Conservation (phyloP, 2,113 vertebrate species). For the Urocolius indicus region DNA sequence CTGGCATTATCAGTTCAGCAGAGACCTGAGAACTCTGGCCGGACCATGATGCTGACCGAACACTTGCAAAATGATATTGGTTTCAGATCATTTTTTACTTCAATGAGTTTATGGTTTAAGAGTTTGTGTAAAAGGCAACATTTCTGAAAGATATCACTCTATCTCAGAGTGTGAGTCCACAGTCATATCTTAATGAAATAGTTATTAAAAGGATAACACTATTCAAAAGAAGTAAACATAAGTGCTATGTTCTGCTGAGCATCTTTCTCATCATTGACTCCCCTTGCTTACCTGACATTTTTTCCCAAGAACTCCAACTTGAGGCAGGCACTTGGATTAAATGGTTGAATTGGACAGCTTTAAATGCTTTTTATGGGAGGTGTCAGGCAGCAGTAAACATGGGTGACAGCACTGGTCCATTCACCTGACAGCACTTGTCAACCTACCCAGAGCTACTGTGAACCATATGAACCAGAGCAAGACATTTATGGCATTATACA, state of each 20-base stretch:
- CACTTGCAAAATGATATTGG: rapidly evolving
- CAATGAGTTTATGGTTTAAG: neutral
- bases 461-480: neutral
- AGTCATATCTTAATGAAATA: neutral
- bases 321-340: neutral
- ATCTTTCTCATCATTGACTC: neutral
- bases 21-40: neutral
- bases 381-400: neutral
- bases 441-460: too few species aligned
- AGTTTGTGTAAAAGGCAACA: neutral
- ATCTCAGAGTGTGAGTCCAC: neutral
- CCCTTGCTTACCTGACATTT: neutral
- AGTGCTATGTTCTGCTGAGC: neutral
- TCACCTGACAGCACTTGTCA: neutral
- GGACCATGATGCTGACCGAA: neutral
- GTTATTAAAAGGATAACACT: neutral
- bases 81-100: neutral
- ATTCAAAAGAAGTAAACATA: neutral
- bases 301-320: neutral
- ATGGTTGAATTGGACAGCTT: neutral
- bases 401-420: neutral
- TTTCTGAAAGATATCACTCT: neutral
- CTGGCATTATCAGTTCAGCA: neutral
- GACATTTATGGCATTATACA: rapidly evolving
- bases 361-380: neutral